These are phyloP conservation scores for Ormyrus pomaceus DNA, from an alignment of 2,888 invertebrate species.

Conservation along the genomic window DNA sequence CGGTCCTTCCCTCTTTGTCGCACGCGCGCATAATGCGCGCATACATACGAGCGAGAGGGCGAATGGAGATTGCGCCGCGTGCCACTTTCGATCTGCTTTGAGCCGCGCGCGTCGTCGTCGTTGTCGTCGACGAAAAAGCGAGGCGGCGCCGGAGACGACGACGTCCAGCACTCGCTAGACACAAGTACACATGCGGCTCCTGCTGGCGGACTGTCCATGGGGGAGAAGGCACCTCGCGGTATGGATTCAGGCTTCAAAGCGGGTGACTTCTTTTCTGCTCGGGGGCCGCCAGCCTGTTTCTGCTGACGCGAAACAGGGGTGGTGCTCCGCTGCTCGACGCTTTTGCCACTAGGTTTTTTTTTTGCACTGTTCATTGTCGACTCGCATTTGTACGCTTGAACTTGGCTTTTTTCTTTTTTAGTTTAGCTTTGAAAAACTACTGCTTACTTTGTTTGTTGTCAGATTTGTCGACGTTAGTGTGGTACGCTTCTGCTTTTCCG, in stretches of 20 bases:
- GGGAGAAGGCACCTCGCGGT: slow-evolving; percentile 49
- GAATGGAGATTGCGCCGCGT: slow-evolving; percentile 49
- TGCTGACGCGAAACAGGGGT: not conserved
- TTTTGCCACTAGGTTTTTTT: no score
- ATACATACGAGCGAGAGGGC: slow-evolving; percentile 21
- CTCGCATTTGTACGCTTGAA: no score
- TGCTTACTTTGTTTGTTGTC: no score
- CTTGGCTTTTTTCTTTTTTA: no score
- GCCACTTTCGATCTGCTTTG: slow-evolving; percentile 51
- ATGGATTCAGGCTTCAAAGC: slow-evolving; percentile 6
- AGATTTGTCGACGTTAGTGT: no score
- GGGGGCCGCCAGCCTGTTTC: slow-evolving; percentile 2
- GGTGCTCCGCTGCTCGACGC: no score
- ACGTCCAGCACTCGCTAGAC: not conserved
- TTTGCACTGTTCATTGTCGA: no score
- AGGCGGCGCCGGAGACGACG: not conserved
- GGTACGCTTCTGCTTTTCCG: no score
- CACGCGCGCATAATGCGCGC: slow-evolving; percentile 4
- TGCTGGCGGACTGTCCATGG: slow-evolving; percentile 15
- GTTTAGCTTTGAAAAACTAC: no score
- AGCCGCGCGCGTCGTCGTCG: not conserved
- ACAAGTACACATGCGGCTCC: slow-evolving; percentile 3
- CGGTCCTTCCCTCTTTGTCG: slow-evolving; percentile 12
- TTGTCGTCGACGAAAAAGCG: not conserved
- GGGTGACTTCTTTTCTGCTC: not conserved